A percentile compares a stretch with the other conserved stretches of the same genome.
Evolutionary conservation across 2,113 vertebrate species (phyloP).

Genomic region (Odobenus rosmarus): DNA sequence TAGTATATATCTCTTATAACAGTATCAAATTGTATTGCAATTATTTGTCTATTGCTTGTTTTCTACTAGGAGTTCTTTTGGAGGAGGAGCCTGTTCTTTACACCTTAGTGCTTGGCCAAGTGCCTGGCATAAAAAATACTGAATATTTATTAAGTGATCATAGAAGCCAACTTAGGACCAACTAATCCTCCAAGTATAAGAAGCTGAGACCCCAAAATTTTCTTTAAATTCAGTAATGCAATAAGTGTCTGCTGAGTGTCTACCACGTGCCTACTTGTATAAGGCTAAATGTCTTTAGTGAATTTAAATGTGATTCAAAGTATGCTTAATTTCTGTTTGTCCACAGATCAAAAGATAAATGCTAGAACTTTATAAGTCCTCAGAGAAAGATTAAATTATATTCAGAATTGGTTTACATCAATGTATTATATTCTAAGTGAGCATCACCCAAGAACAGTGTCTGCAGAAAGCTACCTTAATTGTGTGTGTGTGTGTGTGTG

Average conservation of each 20-base stretch:
- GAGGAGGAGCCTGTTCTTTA: not conserved
- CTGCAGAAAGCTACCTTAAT: not conserved
- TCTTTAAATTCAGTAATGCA: not conserved
- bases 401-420: constrained; percentile 12
- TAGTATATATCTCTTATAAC: not conserved
- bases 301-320: not conserved
- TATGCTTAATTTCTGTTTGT: constrained; percentile 9
- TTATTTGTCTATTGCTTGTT: not conserved
- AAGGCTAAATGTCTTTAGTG: not conserved
- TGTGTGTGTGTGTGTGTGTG: no score
- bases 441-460: not conserved
- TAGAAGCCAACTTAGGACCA: not conserved
- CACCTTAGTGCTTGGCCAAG: not conserved
- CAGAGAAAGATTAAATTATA: constrained; percentile 36
- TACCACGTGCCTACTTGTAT: not conserved
- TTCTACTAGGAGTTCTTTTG: not conserved
- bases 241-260: not conserved
- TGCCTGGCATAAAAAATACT: not conserved
- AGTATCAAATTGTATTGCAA: not conserved
- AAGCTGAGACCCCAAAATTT: constrained; percentile 13
- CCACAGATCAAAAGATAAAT: constrained; percentile 26
- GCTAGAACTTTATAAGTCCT: not conserved
- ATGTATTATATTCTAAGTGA: not conserved
- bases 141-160: not conserved
- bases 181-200: not conserved